A percentile compares a stretch with the other conserved stretches of the same genome.
These are phyloP conservation scores for Abscondita cerata DNA, from an alignment of 2,888 invertebrate species.

Conservation along the genomic window DNA sequence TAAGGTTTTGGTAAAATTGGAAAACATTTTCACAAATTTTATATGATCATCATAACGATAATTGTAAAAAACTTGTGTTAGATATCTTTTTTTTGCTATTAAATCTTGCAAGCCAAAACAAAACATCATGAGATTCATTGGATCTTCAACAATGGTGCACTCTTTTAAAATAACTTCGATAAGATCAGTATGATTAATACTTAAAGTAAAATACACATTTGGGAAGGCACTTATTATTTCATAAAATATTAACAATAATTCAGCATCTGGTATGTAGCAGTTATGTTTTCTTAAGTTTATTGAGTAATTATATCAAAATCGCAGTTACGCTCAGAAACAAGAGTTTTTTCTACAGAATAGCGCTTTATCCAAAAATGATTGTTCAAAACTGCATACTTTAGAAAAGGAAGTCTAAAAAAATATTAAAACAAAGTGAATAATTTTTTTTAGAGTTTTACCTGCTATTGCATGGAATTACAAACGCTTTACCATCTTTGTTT, in stretches of 20 bases:
- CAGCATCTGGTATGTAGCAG: slow-evolving; percentile 15
- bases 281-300: slow-evolving; percentile 40
- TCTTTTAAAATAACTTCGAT: slow-evolving; percentile 16
- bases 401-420: slow-evolving; percentile 70
- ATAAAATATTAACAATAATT: slow-evolving; percentile 8
- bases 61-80: too few species aligned
- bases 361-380: slow-evolving; percentile 72
- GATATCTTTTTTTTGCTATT: too few species aligned
- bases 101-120: too few species aligned
- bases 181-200: slow-evolving; percentile 3
- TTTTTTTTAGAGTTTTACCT: slow-evolving; percentile 55
- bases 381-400: slow-evolving; percentile 72
- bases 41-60: too few species aligned
- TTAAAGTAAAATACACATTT: slow-evolving; percentile 5
- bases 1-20: too few species aligned
- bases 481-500: slow-evolving; percentile 87
- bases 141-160: background rate
- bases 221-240: slow-evolving; percentile 4
- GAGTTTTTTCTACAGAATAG: slow-evolving; percentile 87
- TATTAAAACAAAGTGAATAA: slow-evolving; percentile 31
- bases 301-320: slow-evolving; percentile 90
- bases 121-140: background rate
- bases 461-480: slow-evolving; percentile 85
- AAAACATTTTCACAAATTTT: too few species aligned
- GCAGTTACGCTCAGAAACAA: too few species aligned